A percentile compares a stretch with the other conserved stretches of the same genome.
These are phyloP conservation scores for Sitta carolinensis DNA, from an alignment of 2,797 vertebrate genomes.

Conservation along the genomic window DNA sequence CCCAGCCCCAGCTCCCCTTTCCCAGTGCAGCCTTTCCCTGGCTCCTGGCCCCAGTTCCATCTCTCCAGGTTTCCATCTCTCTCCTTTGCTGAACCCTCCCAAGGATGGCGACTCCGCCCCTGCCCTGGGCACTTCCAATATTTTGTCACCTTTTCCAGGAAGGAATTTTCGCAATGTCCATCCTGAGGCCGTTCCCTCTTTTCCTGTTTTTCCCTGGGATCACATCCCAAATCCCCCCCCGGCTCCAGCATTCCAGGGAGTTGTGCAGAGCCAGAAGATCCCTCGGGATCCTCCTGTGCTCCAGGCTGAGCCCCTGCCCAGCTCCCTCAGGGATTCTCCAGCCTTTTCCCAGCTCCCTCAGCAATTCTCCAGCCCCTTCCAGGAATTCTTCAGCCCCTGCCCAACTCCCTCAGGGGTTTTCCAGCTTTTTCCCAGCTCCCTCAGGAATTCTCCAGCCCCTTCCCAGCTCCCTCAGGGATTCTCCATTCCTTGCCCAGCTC, in stretches of 20 bases:
- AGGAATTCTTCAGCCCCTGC: neutral
- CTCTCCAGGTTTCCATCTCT: neutral
- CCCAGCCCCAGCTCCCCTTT: neutral
- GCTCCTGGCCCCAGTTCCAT: too few species aligned
- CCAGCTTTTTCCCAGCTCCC: neutral
- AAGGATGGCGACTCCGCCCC: neutral
- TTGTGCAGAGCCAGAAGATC: neutral
- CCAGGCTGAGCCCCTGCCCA: neutral
- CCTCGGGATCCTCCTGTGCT: neutral
- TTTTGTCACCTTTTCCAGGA: neutral
- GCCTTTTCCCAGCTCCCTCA: too few species aligned
- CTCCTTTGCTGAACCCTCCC: neutral
- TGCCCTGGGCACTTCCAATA: neutral
- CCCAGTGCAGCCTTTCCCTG: too few species aligned
- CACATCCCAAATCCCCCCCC: too few species aligned
- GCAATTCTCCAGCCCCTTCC: neutral
- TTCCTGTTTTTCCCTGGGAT: neutral
- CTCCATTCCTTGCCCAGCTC: neutral
- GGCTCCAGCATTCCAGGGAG: neutral
- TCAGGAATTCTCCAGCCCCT: too few species aligned
- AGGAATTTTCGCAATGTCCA: neutral
- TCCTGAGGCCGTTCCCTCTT: neutral
- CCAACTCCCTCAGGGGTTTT: neutral
- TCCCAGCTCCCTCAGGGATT: neutral
- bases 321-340: neutral